Base-by-base conservation (phyloP, 2,888 invertebrate genomes). In the Deilephila elpenor region DNA sequence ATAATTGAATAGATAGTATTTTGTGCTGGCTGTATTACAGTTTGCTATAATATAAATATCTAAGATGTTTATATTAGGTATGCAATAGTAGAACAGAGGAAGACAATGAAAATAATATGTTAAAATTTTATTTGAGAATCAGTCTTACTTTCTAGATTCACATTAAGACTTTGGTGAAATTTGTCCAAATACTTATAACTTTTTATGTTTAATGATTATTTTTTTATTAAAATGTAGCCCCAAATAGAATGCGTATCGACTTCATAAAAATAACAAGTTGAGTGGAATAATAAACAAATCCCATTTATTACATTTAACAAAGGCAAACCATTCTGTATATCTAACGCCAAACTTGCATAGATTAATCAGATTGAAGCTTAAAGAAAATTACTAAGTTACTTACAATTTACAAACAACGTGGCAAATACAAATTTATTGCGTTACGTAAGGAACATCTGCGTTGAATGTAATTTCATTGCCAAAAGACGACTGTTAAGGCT, bases 1-100 rank as follows among this genome's bases (percentile, higher is more conserved):
- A 86, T 89, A 86, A 89, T 89, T 87, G 86, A 86, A 88, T 80
- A 79, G 73, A 34, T 59, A 71, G 56, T n/a, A 56, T 56, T 56
- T 56, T 56, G n/a, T 19, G n/a, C 56, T 56, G n/a, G 44, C 6
- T 44, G 20, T 67, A 67, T 44, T 67, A 6, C 29, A 67, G 3
- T 67, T 51, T 56, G n/a, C 7, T n/a, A 6, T 1, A n/a, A 56
- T 44, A 44, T 44, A 44, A 44, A 44, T 14, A 11, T 44, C 14
- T 14, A 44, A 14, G 44, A 44, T 44, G 44, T 1, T 44, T 44
- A 44, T 44, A 44, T 44, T 44, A 14, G 14, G 11, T 44, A 11
- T 44, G 11, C 14, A 44, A 44, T 44, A 14, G 32, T 3, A 32
- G 32, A 32, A 32, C 32, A 32, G 25, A 25, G 32, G 5, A 32